These are phyloP conservation scores for Notechis scutatus DNA, from an alignment of 2,113 vertebrate genomes.

Conservation along the genomic window DNA sequence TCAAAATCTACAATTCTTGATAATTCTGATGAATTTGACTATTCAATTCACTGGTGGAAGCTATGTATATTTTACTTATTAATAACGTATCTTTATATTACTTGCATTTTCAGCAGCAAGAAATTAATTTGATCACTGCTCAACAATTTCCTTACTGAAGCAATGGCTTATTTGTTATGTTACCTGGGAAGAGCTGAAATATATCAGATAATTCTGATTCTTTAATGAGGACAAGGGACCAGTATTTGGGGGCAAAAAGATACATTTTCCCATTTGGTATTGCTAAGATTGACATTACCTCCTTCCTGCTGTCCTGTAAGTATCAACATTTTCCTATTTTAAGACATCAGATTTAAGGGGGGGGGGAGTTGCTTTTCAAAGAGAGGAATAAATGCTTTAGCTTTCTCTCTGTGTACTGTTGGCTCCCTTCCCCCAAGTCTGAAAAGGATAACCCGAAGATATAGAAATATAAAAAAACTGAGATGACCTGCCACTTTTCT, in stretches of 20 bases:
- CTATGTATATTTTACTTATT: background rate
- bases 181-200: background rate
- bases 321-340: background rate
- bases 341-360: slow-evolving; percentile 1
- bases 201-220: background rate
- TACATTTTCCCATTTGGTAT: background rate
- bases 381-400: slow-evolving; percentile 28
- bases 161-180: background rate
- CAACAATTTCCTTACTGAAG: background rate
- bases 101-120: background rate
- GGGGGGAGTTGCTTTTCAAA: slow-evolving; percentile 33
- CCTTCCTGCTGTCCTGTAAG: background rate
- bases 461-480: slow-evolving; percentile 29
- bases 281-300: background rate
- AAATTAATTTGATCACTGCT: background rate
- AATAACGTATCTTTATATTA: background rate
- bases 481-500: slow-evolving; percentile 39
- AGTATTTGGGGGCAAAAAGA: background rate
- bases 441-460: slow-evolving; percentile 36
- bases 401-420: background rate
- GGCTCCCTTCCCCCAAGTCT: slow-evolving; percentile 7
- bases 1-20: background rate
- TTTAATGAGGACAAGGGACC: background rate
- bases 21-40: background rate
- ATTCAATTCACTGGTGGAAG: background rate